phyloP scores from a whole-genome alignment of 2,113 vertebrate genomes.

The Chaetodon auriga region DNA sequence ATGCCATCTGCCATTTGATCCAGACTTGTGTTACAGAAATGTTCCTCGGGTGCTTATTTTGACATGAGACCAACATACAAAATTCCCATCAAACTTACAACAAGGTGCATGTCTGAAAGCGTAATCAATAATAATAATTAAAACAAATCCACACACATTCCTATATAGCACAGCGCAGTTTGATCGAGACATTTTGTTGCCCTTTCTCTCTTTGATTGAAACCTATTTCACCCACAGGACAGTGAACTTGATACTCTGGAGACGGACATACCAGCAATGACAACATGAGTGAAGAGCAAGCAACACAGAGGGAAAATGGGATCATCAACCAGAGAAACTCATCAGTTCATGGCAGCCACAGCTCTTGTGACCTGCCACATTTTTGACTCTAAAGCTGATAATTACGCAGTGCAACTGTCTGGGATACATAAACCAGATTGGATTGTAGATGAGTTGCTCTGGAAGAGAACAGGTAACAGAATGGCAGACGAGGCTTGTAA shows the following conservation, averaged over 20 bases:
- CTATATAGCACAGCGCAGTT: not conserved
- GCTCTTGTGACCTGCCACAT: not conserved
- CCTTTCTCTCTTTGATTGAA: not conserved
- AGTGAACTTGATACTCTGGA: conserved; percentile 32
- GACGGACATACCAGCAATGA: conserved; percentile 45
- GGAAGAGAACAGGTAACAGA: conserved; percentile 40
- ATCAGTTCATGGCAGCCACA: conserved; percentile 28
- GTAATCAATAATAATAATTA: not conserved
- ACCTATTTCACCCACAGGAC: conserved; percentile 4
- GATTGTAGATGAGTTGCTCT: conserved; percentile 58
- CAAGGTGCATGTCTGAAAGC: not conserved
- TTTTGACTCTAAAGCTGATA: not conserved
- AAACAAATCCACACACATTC: not conserved
- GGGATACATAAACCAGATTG: not conserved
- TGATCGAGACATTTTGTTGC: not conserved
- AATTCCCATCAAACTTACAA: not conserved
- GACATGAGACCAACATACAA: not conserved
- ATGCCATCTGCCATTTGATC: not conserved
- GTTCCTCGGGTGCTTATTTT: not conserved
- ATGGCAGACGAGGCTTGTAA: conserved; percentile 36
- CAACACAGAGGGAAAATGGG: conserved; percentile 40
- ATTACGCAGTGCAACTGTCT: not conserved
- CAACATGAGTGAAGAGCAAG: conserved; percentile 63
- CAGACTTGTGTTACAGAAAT: not conserved
- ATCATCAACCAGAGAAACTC: conserved; percentile 56